Conservation (phyloP, 1,140 invertebrate genomes). For the Danaus melanippus region DNA sequence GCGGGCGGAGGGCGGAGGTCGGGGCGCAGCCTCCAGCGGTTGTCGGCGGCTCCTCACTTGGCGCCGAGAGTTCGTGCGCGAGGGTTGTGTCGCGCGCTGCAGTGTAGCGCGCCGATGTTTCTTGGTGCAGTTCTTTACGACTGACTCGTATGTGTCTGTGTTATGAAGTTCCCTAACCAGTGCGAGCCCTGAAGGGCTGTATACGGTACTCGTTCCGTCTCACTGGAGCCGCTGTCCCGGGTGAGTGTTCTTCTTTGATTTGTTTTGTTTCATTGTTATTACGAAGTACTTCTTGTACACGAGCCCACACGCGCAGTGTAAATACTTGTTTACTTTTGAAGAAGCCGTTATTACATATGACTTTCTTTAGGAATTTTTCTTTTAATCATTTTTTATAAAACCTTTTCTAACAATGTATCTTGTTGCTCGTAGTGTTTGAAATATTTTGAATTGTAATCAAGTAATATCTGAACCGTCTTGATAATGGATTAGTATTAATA, state of each 20-base stretch:
- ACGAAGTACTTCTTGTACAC: too few species aligned
- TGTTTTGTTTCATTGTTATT: too few species aligned
- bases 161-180: slow-evolving; percentile 48
- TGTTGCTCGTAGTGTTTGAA: too few species aligned
- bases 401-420: too few species aligned
- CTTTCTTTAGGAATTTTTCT: too few species aligned
- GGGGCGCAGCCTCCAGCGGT: slow-evolving; percentile 36
- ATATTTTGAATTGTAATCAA: too few species aligned
- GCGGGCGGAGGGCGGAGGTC: slow-evolving; percentile 20
- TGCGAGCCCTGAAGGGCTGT: slow-evolving; percentile 53
- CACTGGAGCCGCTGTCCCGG: slow-evolving; percentile 34
- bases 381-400: too few species aligned
- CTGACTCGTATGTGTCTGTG: slow-evolving; percentile 52
- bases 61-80: slow-evolving; percentile 59
- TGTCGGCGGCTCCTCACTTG: slow-evolving; percentile 30
- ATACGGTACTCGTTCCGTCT: slow-evolving; percentile 29
- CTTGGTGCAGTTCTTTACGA: slow-evolving; percentile 37
- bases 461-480: too few species aligned
- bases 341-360: too few species aligned
- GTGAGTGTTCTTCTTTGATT: slow-evolving; percentile 23
- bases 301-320: too few species aligned
- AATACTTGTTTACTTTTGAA: too few species aligned
- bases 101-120: slow-evolving; percentile 45
- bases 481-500: too few species aligned
- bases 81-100: slow-evolving; percentile 52